Evolutionary conservation across 2,888 invertebrate genomes (phyloP).

Genomic region (Synanthedon myopaeformis): DNA sequence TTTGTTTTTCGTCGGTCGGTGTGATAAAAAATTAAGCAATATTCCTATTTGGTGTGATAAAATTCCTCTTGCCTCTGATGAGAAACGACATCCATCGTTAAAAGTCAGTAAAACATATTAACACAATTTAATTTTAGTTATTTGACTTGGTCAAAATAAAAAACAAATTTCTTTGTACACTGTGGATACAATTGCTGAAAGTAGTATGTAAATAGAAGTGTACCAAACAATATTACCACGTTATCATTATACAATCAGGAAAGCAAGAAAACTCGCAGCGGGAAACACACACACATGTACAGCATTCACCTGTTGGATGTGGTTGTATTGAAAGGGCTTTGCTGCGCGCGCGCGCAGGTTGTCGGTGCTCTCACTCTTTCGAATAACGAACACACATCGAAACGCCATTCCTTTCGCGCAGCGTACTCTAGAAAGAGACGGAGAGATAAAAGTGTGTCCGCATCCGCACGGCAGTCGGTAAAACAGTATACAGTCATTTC

Average conservation of each 20-base stretch:
- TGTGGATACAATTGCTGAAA: conserved; percentile 18
- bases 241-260: conserved; percentile 57
- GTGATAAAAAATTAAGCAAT: too few relatives aligned
- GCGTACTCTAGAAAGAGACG: conserved; percentile 24
- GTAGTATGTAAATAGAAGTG: conserved; percentile 44
- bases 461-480: conserved; percentile 36
- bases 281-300: conserved; percentile 31
- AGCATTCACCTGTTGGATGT: conserved; percentile 60
- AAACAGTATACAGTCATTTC: conserved; percentile 54
- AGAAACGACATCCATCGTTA: too few relatives aligned
- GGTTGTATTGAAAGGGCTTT: conserved; percentile 52
- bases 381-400: conserved; percentile 19
- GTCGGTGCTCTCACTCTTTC: conserved; percentile 47
- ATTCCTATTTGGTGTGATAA: too few relatives aligned
- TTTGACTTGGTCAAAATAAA: too few relatives aligned
- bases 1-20: too few relatives aligned
- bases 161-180: too few relatives aligned
- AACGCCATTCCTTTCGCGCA: conserved; percentile 25
- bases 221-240: conserved; percentile 48
- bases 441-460: conserved; percentile 13
- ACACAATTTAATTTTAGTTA: too few relatives aligned
- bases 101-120: too few relatives aligned
- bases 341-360: conserved; percentile 54
- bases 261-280: conserved; percentile 25
- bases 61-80: too few relatives aligned